Base-by-base conservation (phyloP, 2,113 vertebrate species). In the Melanostigma gelatinosum region DNA sequence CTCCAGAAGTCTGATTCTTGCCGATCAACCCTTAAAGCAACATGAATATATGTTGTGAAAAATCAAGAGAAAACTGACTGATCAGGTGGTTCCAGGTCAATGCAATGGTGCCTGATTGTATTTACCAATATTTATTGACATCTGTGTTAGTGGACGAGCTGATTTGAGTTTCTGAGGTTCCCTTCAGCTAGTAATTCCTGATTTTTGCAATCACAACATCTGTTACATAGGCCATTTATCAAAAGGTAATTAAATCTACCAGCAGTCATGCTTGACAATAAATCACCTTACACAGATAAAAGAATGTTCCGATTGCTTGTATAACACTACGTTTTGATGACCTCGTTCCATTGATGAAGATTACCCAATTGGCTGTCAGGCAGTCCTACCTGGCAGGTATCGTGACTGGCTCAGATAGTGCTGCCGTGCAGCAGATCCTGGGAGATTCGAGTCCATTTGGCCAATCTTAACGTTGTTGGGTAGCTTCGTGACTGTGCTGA, bases 391-490 rank as follows among this genome's bases (percentile, higher is more conserved):
- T 82, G 98, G 97, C 62, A 99, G 90, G 24, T 99, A 99, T 85
- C 98, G 94, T 55, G 98, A 97, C 74, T 99, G 98, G 84, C 94
- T 96, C 85, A 99, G 92, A 85, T 99, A 99, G 94, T 99, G 97
- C 79, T 98, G 97, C 85, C 97, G 96, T 65, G 97, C 96, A 27
- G 97, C 95, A 72, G 94, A 90, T 70, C 92, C 93, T 75, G 95
- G 91, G 13, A 93, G 85, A 77, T 48, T 83, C 22, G 85, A 92
- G 55, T 98, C 97, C 2, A 89, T 93, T 91, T 95, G 95, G 82
- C 94, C 88, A 10, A 94, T 34, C 80, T 90, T 85, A 55, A 94
- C 83, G 29, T 93, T 92, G 86, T 88, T 93, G 6, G 94, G 87
- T 67, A 91, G 83, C 86, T 95, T 98, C 16, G 95, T 97, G 79